Percentiles rank a stretch among this genome's conserved stretches.
These are phyloP conservation scores for Bombus vancouverensis DNA, from an alignment of 1,140 invertebrate genomes.

Conservation along the genomic window DNA sequence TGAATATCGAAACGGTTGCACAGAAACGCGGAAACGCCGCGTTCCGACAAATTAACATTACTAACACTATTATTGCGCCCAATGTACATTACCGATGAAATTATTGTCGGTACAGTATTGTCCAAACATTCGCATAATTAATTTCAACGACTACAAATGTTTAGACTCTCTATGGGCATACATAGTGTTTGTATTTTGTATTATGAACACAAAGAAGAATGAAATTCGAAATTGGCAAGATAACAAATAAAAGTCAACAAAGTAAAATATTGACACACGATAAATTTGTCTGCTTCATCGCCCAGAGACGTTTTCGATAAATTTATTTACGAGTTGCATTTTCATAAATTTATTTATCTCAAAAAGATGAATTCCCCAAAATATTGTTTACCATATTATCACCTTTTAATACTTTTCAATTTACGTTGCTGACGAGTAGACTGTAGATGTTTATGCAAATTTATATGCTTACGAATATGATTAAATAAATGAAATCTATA, in stretches of 20 bases:
- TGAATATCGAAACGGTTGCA: no score
- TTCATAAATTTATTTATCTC: not conserved
- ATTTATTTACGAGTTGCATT: not conserved
- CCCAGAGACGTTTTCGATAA: not conserved
- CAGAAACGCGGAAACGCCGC: no score
- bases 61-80: not conserved
- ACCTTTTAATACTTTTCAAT: no score
- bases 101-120: not conserved
- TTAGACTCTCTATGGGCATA: not conserved
- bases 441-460: no score
- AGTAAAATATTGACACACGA: not conserved
- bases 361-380: no score
- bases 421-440: no score
- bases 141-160: slow-evolving; percentile 15
- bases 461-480: no score
- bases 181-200: not conserved
- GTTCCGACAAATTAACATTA: not conserved
- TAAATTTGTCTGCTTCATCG: no score
- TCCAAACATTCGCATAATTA: slow-evolving; percentile 7
- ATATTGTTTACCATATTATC: no score
- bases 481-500: no score
- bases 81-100: not conserved
- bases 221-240: not conserved
- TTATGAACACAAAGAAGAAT: no score
- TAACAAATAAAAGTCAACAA: not conserved